Evolutionary conservation across 2,113 vertebrate genomes (phyloP).

Genomic region (Loxodonta africana): DNA sequence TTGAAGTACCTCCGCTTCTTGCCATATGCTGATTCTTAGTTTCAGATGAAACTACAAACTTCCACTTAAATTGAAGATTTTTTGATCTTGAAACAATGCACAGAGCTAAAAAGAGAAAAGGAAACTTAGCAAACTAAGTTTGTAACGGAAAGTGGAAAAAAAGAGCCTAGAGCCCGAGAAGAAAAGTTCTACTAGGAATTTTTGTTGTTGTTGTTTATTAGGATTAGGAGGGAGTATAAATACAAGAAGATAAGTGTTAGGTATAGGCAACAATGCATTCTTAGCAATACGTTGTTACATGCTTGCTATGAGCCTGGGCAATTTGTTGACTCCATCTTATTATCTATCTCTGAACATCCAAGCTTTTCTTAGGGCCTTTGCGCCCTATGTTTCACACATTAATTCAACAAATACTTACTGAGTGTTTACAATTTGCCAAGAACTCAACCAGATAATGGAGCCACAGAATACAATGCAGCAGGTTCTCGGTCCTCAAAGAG

Average conservation of each 20-base stretch:
- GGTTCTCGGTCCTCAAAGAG: fast-evolving
- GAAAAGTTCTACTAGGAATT: neutral
- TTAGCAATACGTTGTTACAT: neutral
- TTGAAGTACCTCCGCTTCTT: neutral
- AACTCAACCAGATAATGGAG: neutral
- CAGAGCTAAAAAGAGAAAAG: neutral
- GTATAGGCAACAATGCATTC: neutral
- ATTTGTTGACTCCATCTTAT: neutral
- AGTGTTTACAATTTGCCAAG: neutral
- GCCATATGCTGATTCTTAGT: neutral
- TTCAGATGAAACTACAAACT: conserved; percentile 10
- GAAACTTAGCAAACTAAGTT: neutral
- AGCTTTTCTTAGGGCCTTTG: neutral
- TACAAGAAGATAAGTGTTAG: neutral
- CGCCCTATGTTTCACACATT: neutral
- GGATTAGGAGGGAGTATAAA: neutral
- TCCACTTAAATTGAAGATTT: neutral
- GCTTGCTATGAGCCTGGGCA: neutral
- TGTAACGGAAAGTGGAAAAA: neutral
- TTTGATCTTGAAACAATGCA: conserved; percentile 33
- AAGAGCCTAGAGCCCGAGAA: neutral
- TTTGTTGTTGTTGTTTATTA: neutral
- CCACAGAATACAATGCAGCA: neutral
- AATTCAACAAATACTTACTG: neutral
- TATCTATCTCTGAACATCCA: neutral